These are phyloP conservation scores for Acipenser oxyrinchus DNA, from an alignment of 2,797 vertebrate genomes.

Conservation along the genomic window DNA sequence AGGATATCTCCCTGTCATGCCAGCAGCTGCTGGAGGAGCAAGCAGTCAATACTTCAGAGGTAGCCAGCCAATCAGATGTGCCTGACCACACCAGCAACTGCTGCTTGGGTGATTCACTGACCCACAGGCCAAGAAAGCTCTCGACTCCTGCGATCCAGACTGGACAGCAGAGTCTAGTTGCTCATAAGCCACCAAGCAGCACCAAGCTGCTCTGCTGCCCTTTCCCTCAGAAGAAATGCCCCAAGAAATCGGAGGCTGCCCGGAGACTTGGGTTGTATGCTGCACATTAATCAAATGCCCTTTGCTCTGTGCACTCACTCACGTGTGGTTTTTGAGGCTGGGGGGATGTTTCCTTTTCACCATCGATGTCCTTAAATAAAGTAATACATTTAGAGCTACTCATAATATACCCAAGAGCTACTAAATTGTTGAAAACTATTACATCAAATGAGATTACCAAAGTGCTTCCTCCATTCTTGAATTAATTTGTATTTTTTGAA, in stretches of 20 bases:
- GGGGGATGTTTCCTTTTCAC: no score
- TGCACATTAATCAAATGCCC: constrained; percentile 43
- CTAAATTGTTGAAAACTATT: no score
- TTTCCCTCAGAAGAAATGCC: constrained; percentile 69
- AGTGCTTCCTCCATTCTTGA: no score
- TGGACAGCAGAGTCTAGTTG: constrained; percentile 35
- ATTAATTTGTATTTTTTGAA: no score
- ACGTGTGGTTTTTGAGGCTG: no score
- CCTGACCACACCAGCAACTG: background rate
- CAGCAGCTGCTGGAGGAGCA: constrained; percentile 15
- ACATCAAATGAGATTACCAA: no score
- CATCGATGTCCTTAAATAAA: no score
- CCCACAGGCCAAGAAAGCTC: constrained; percentile 19
- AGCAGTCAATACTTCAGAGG: constrained; percentile 10
- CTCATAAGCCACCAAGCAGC: constrained; percentile 14
- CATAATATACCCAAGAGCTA: no score
- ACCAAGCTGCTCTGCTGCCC: constrained; percentile 56
- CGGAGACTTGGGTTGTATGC: constrained; percentile 74
- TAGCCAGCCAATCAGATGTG: background rate
- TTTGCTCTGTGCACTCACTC: no score
- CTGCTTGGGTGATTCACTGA: background rate
- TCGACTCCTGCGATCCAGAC: constrained; percentile 22
- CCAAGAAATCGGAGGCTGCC: constrained; percentile 72
- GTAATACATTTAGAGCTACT: no score
- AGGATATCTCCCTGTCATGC: constrained; percentile 13